Percentiles rank a stretch among this genome's conserved stretches.
These are phyloP conservation scores for Nesospiza acunhae DNA, from an alignment of 2,113 vertebrate species.

Conservation along the genomic window DNA sequence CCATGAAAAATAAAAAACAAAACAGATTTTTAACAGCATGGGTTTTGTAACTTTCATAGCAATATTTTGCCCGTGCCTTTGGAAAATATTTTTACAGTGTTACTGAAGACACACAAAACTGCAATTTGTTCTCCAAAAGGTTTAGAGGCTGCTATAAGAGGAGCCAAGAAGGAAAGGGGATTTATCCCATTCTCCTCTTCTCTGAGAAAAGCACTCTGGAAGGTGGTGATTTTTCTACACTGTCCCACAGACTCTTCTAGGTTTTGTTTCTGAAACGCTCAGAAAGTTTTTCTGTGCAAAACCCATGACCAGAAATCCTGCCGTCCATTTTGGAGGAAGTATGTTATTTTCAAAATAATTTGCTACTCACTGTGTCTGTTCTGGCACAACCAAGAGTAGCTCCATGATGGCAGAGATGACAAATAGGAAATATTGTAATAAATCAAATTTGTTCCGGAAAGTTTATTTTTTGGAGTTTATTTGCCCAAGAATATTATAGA, in stretches of 20 bases:
- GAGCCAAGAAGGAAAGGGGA: not conserved
- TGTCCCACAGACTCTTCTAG: not conserved
- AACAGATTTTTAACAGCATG: fast-evolving
- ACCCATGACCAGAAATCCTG: not conserved
- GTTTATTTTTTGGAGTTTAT: not conserved
- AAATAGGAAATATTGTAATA: not conserved
- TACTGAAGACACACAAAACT: not conserved
- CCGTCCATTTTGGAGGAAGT: not conserved
- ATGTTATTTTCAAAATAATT: not conserved
- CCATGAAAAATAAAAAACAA: not conserved
- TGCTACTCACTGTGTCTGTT: not conserved
- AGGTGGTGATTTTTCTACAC: not conserved
- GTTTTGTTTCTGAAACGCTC: not conserved
- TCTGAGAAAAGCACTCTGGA: not conserved
- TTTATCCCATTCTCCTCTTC: not conserved
- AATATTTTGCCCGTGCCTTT: not conserved
- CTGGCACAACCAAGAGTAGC: not conserved
- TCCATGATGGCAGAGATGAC: not conserved
- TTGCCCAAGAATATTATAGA: not conserved
- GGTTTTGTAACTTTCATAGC: not conserved
- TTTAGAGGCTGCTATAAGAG: not conserved
- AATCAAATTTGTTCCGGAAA: not conserved
- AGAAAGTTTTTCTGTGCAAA: not conserved
- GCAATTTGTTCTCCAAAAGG: not conserved
- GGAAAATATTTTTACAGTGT: not conserved